phyloP scores from a whole-genome alignment of 1,140 invertebrate genomes.

The Diploscapter pachys region DNA sequence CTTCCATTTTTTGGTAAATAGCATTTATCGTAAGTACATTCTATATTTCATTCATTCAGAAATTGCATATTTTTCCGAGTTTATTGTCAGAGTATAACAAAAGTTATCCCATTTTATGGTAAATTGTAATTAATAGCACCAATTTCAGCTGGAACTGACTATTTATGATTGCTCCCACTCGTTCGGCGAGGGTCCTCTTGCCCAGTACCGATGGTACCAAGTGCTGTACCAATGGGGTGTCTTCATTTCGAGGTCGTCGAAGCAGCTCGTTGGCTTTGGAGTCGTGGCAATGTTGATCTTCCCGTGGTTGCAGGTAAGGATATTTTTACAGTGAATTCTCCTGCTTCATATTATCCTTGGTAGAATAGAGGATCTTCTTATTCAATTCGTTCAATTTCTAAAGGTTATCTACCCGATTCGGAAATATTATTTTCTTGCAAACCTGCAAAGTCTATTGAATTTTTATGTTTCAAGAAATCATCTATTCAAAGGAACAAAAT shows the following conservation, averaged over 20 bases:
- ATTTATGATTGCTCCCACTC: conserved; percentile 66
- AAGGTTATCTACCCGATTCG: conserved; percentile 27
- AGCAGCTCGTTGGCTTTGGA: too few species aligned
- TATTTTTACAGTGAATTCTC: conserved; percentile 66
- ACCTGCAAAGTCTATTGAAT: too few species aligned
- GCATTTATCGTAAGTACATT: too few species aligned
- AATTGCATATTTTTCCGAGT: too few species aligned
- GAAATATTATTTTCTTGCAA: conserved; percentile 13
- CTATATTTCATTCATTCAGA: too few species aligned
- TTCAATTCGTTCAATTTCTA: background rate
- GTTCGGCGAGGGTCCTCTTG: conserved; percentile 67
- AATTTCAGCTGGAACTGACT: conserved; percentile 65
- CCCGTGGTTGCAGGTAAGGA: conserved; percentile 58
- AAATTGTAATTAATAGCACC: too few species aligned
- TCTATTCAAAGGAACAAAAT: too few species aligned
- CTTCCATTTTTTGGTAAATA: too few species aligned
- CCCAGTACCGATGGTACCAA: conserved; percentile 79
- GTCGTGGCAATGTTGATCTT: too few species aligned
- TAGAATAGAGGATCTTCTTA: conserved; percentile 14
- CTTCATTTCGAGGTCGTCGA: conserved; percentile 77
- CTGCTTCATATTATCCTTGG: conserved; percentile 30
- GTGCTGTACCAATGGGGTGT: conserved; percentile 83
- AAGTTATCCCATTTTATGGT: too few species aligned
- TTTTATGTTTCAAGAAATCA: too few species aligned
- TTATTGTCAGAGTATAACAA: too few species aligned